Evolutionary conservation across 1,140 invertebrate species (phyloP).

Genomic region (Heliothis virescens): DNA sequence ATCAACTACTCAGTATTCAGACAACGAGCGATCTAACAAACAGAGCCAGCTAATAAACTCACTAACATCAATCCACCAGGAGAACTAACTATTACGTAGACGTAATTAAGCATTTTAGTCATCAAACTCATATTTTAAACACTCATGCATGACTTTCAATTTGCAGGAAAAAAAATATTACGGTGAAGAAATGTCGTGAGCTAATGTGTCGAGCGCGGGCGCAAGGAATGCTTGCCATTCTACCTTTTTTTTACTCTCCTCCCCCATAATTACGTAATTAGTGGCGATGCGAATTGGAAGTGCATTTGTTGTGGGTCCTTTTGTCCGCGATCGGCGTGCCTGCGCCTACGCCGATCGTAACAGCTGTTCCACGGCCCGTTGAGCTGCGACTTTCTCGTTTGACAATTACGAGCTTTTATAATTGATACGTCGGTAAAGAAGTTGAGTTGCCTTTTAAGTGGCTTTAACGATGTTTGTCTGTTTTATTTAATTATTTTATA

Average conservation of each 20-base stretch:
- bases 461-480: neutral
- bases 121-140: slow-evolving; percentile 52
- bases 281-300: slow-evolving; percentile 78
- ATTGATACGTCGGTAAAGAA: slow-evolving; percentile 34
- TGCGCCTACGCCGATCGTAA: slow-evolving; percentile 66
- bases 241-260: slow-evolving; percentile 69
- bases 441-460: slow-evolving; percentile 7
- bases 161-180: slow-evolving; percentile 63
- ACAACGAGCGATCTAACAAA: slow-evolving; percentile 9
- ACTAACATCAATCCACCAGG: slow-evolving; percentile 43
- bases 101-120: slow-evolving; percentile 54
- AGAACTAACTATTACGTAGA: slow-evolving; percentile 49
- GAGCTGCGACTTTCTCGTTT: slow-evolving; percentile 47
- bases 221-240: slow-evolving; percentile 79
- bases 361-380: slow-evolving; percentile 68
- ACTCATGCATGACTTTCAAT: slow-evolving; percentile 71
- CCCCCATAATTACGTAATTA: slow-evolving; percentile 84
- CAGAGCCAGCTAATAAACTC: slow-evolving; percentile 21
- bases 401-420: slow-evolving; percentile 46
- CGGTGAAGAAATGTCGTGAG: slow-evolving; percentile 71
- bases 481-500: neutral
- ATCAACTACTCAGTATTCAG: slow-evolving; percentile 5
- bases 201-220: slow-evolving; percentile 74
- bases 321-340: slow-evolving; percentile 66
- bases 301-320: slow-evolving; percentile 77